Conservation (phyloP, 2,888 invertebrate genomes). For the Trichopria drosophilae region DNA sequence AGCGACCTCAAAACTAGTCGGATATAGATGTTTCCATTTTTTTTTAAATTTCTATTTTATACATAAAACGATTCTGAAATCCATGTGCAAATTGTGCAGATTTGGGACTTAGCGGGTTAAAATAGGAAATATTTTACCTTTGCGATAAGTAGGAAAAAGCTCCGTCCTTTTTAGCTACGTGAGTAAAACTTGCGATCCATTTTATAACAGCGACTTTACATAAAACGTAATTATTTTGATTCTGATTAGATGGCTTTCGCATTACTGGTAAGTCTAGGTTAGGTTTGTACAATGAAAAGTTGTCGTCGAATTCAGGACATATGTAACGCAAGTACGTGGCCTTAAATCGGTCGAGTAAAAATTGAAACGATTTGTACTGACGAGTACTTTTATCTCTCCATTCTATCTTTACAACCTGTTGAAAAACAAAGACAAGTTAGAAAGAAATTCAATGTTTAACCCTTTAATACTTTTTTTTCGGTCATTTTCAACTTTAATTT, state of each 20-base stretch:
- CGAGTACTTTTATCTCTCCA: conserved; percentile 84
- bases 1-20: too few species aligned
- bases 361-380: conserved; percentile 85
- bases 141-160: conserved; percentile 52
- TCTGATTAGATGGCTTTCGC: conserved; percentile 67
- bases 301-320: conserved; percentile 82
- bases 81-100: too few species aligned
- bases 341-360: conserved; percentile 89
- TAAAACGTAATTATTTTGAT: conserved; percentile 63
- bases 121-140: conserved; percentile 45
- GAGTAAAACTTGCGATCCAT: conserved; percentile 81
- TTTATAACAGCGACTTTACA: conserved; percentile 86
- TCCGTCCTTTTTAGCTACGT: conserved; percentile 70
- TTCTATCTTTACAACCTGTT: conserved; percentile 77
- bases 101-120: too few species aligned
- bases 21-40: too few species aligned
- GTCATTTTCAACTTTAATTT: too few species aligned
- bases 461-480: too few species aligned
- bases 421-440: conserved; percentile 25
- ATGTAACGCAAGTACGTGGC: conserved; percentile 85
- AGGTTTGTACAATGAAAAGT: conserved; percentile 81
- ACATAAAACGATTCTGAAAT: too few species aligned
- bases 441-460: not conserved
- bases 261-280: conserved; percentile 77
- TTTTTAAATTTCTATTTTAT: too few species aligned